phyloP scores from a whole-genome alignment of 2,888 invertebrate genomes.

The Nomada fucata region DNA sequence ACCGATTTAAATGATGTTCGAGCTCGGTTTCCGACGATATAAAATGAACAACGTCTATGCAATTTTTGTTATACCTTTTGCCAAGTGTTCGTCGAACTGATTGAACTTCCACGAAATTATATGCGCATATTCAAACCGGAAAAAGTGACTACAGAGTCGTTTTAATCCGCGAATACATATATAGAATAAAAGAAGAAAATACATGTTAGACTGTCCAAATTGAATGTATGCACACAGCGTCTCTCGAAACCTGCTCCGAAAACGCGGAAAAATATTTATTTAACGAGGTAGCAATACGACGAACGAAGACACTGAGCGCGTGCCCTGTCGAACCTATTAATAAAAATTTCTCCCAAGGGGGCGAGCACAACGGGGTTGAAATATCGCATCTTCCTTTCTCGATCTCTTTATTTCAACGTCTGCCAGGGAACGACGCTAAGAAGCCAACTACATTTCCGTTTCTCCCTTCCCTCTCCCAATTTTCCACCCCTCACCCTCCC shows the following conservation, averaged over 20 bases:
- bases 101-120: not conserved
- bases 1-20: constrained; percentile 30
- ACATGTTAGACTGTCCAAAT: constrained; percentile 22
- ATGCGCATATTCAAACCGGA: not conserved
- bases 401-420: constrained; percentile 56
- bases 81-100: not conserved
- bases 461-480: constrained; percentile 43
- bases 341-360: not conserved
- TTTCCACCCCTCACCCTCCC: constrained; percentile 47
- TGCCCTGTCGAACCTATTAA: constrained; percentile 51
- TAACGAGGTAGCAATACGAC: not conserved
- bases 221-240: constrained; percentile 2
- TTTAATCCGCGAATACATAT: too few species aligned
- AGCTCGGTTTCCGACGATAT: not conserved
- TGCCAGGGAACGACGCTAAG: constrained; percentile 31
- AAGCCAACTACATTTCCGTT: constrained; percentile 63
- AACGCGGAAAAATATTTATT: constrained; percentile 22
- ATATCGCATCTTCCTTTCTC: constrained; percentile 47
- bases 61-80: not conserved
- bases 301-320: not conserved
- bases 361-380: constrained; percentile 14
- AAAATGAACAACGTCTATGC: not conserved
- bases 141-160: too few species aligned
- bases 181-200: not conserved
- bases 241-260: constrained; percentile 3